phyloP scores from a whole-genome alignment of 2,888 invertebrate genomes.

The Netelia virgata region DNA sequence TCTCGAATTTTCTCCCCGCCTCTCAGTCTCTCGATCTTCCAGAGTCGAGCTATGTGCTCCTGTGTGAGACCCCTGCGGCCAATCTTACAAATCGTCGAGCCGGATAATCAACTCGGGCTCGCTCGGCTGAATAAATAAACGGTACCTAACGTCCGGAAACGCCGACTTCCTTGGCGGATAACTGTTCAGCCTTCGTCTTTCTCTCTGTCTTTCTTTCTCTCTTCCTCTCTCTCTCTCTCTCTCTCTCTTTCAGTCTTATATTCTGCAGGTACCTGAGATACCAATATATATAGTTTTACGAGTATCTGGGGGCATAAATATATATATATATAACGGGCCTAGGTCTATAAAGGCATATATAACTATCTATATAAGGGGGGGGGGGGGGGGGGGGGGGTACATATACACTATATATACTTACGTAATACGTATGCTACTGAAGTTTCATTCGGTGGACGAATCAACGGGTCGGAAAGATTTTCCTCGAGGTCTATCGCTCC shows the following conservation, averaged over 20 bases:
- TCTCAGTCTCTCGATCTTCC: background rate
- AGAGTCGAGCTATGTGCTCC: background rate
- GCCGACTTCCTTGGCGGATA: slow-evolving; percentile 31
- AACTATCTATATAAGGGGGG: slow-evolving; percentile 24
- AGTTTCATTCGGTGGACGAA: slow-evolving; percentile 26
- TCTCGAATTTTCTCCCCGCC: background rate
- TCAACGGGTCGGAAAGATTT: slow-evolving; percentile 45
- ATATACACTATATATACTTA: slow-evolving; percentile 31
- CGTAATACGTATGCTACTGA: slow-evolving; percentile 22
- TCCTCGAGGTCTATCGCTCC: slow-evolving; percentile 4
- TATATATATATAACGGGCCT: background rate
- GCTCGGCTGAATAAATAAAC: slow-evolving; percentile 56
- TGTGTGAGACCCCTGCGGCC: slow-evolving; percentile 30
- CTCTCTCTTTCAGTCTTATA: background rate
- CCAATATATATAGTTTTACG: slow-evolving; percentile 9
- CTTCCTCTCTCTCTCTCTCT: slow-evolving; percentile 1
- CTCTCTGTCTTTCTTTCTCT: background rate
- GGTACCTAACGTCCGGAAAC: slow-evolving; percentile 56
- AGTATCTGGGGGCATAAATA: background rate
- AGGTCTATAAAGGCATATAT: background rate
- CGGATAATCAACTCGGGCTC: slow-evolving; percentile 56
- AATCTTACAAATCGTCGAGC: slow-evolving; percentile 58
- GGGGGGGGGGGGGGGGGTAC: background rate
- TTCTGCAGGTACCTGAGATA: slow-evolving; percentile 32
- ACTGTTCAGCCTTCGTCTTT: slow-evolving; percentile 12